Percentiles rank a stretch among this genome's conserved stretches.
Evolutionary conservation across 2,797 vertebrate species (phyloP).

Genomic region (Galago senegalensis): DNA sequence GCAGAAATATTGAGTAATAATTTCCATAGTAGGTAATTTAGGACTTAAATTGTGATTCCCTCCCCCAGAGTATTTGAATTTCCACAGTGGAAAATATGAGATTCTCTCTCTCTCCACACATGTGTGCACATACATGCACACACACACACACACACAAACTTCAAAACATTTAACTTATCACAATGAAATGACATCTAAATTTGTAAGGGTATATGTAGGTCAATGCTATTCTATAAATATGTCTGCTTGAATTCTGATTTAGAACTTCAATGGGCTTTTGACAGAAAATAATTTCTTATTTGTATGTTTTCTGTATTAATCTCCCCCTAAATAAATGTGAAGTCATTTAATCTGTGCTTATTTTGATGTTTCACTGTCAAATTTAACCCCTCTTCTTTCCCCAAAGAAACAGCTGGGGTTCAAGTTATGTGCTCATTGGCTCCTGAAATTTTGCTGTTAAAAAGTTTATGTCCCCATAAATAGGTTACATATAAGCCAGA

Average conservation of each 20-base stretch:
- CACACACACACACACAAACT: neutral
- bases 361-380: slow-evolving; percentile 18
- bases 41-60: neutral
- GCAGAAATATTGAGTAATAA: neutral
- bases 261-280: neutral
- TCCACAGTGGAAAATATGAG: neutral
- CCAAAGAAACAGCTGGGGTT: slow-evolving; percentile 1
- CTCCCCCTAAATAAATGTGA: neutral
- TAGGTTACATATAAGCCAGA: neutral
- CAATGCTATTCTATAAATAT: neutral
- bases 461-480: neutral
- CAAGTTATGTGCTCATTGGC: slow-evolving; percentile 2
- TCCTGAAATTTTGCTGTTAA: slow-evolving; percentile 57
- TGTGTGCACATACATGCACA: neutral
- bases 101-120: neutral
- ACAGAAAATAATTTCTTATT: neutral
- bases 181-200: neutral
- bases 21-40: neutral
- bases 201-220: neutral
- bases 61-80: neutral
- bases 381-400: neutral
- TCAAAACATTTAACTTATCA: neutral
- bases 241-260: neutral
- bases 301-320: neutral
- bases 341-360: slow-evolving; percentile 1